Base-by-base conservation (phyloP, 2,797 vertebrate genomes). In the Okamejei kenojei region DNA sequence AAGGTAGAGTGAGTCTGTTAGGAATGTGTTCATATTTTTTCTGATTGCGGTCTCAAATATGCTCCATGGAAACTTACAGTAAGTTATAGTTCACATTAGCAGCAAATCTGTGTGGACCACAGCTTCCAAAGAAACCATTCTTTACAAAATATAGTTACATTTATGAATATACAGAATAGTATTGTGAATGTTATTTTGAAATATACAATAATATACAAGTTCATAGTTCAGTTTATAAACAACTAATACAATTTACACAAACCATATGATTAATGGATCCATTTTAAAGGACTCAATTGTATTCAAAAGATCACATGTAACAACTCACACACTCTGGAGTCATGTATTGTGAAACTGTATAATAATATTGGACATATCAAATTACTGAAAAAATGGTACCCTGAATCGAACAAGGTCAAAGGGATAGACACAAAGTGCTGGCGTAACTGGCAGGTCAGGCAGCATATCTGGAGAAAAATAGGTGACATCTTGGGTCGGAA, bases 191-290 rank as follows among this genome's bases (percentile, higher is more conserved):
- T 65, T 73, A 74, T 88, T 88, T 17, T 73, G 38, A 76, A 92
- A 54, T 92, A 45, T 92, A 26, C 21, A 73, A 54, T n/a, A 90
- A 38, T 91, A 26, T 91, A 74, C 35, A 91, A 91, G 90, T 91
- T 73, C 32, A 74, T 38, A 29, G 9, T 90, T 91, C 65, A 91
- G 17, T 29, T 91, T 91, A 91, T 91, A 23, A 74, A 74, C 90
- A 92, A 54, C 45, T 54, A 54, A 58, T 92, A 92, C 90, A 92
- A 92, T 92, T 92, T 92, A 92, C 90, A 92, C 10, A 76, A 76
- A 71, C 90, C 58, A 35, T 17, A 38, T 71, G 45, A 92, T 0
- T 73, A 90, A 90, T 35, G 21, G 26, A 68, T 23, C 7, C 9
- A 45, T 38, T 73, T 45, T 32, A 38, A 73, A 91, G 23, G 58